Conservation (phyloP, 2,888 invertebrate species). For the Drosophila austrosaltans region DNA sequence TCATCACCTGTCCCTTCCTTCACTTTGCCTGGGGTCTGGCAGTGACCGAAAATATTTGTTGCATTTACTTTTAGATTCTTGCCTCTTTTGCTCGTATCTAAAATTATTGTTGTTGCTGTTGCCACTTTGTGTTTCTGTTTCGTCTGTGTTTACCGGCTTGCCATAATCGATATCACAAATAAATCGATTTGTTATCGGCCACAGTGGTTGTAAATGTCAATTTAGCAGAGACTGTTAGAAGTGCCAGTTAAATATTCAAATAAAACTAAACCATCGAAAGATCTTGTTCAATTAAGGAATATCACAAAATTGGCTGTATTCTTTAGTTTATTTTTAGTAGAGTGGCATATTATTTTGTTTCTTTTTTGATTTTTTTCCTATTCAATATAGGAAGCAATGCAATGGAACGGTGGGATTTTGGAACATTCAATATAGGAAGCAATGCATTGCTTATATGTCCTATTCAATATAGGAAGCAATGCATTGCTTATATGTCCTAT, state of each 20-base stretch:
- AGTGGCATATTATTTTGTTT: no score
- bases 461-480: no score
- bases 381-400: no score
- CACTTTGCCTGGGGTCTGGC: conserved; percentile 12
- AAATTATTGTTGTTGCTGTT: conserved; percentile 5
- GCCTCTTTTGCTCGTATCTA: conserved; percentile 7
- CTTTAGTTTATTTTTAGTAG: no score
- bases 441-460: no score
- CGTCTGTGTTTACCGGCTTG: conserved; percentile 1
- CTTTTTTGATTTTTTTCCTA: no score
- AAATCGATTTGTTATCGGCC: neutral
- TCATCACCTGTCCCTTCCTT: conserved; percentile 7
- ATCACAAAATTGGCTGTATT: neutral
- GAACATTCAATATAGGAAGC: no score
- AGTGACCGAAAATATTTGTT: conserved; percentile 32
- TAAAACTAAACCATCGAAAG: neutral
- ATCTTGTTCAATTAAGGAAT: neutral
- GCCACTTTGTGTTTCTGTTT: neutral
- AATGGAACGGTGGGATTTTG: no score
- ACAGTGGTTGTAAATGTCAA: neutral
- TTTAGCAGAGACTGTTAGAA: neutral
- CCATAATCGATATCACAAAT: no score
- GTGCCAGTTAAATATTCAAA: neutral
- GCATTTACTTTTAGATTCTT: conserved; percentile 39
- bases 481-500: no score